These are phyloP conservation scores for Musca domestica DNA, from an alignment of 1,140 invertebrate species.

Conservation along the genomic window DNA sequence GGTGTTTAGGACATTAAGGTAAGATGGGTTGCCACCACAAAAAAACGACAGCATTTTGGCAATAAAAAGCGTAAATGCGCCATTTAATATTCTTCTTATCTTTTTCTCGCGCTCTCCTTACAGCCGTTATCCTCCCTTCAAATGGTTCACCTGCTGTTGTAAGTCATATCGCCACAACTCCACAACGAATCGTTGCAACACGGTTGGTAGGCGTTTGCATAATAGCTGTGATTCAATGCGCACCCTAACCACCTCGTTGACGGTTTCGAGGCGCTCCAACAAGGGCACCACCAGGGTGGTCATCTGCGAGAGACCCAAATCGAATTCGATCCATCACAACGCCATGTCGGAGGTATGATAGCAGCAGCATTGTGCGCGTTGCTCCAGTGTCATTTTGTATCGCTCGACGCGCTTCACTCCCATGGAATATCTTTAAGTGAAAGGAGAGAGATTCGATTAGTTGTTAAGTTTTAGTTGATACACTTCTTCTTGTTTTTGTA, in stretches of 20 bases:
- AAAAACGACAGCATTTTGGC: no score
- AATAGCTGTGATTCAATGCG: conserved; percentile 53
- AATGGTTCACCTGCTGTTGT: conserved; percentile 55
- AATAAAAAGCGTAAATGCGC: no score
- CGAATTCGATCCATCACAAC: conserved; percentile 33
- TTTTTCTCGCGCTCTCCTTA: conserved; percentile 14
- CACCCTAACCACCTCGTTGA: conserved; percentile 50
- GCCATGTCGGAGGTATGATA: conserved; percentile 54
- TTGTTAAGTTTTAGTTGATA: neutral
- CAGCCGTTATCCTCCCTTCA: conserved; percentile 55
- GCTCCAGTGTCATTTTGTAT: conserved; percentile 12
- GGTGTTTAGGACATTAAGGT: conserved; percentile 84
- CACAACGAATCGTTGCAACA: conserved; percentile 44
- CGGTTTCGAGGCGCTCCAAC: conserved; percentile 45
- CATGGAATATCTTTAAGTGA: conserved; percentile 2
- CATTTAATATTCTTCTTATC: neutral
- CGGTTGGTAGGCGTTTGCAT: conserved; percentile 45
- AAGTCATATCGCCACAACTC: conserved; percentile 50
- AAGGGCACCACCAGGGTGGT: conserved; percentile 47
- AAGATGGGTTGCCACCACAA: conserved; percentile 23
- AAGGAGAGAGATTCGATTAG: neutral
- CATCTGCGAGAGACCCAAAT: conserved; percentile 46
- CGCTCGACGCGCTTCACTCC: conserved; percentile 4
- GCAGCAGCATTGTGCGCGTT: conserved; percentile 31
- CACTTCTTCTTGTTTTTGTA: no score